These are phyloP conservation scores for Patella caerulea DNA, from an alignment of 2,888 invertebrate genomes.

Conservation along the genomic window DNA sequence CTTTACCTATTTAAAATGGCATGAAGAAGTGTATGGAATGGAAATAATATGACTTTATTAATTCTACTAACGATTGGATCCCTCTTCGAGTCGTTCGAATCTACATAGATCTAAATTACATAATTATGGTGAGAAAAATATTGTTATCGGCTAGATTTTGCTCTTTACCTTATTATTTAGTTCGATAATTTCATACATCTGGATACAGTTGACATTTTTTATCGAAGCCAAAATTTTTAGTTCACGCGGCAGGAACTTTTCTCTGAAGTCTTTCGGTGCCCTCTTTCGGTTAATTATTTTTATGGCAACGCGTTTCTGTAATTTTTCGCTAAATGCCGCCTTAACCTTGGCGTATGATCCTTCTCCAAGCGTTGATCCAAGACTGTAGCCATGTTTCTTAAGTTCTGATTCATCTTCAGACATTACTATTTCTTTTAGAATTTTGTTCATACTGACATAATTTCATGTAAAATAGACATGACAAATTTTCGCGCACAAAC, in stretches of 20 bases:
- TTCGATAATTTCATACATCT: slow-evolving; percentile 84
- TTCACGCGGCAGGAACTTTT: slow-evolving; percentile 87
- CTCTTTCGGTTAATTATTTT: slow-evolving; percentile 82
- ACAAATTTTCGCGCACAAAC: neutral
- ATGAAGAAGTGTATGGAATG: too few species aligned
- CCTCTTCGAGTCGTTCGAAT: too few species aligned
- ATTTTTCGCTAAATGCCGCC: slow-evolving; percentile 75
- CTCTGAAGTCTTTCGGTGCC: slow-evolving; percentile 84
- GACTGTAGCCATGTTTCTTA: slow-evolving; percentile 73
- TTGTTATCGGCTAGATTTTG: too few species aligned
- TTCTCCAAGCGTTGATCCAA: slow-evolving; percentile 71
- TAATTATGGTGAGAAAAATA: too few species aligned
- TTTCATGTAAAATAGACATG: neutral
- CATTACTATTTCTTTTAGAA: slow-evolving; percentile 30
- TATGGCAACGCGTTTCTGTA: slow-evolving; percentile 56
- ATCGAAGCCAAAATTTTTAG: slow-evolving; percentile 82
- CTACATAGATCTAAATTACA: too few species aligned
- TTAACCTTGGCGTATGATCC: slow-evolving; percentile 78
- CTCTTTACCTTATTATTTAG: slow-evolving; percentile 72
- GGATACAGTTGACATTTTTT: slow-evolving; percentile 85
- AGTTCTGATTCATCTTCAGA: slow-evolving; percentile 66
- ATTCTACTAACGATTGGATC: too few species aligned
- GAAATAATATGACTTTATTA: too few species aligned
- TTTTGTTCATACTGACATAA: neutral
- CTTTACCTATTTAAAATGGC: too few species aligned